phyloP scores from a whole-genome alignment of 2,888 invertebrate genomes.

The Coronaproctus castanopsis region DNA sequence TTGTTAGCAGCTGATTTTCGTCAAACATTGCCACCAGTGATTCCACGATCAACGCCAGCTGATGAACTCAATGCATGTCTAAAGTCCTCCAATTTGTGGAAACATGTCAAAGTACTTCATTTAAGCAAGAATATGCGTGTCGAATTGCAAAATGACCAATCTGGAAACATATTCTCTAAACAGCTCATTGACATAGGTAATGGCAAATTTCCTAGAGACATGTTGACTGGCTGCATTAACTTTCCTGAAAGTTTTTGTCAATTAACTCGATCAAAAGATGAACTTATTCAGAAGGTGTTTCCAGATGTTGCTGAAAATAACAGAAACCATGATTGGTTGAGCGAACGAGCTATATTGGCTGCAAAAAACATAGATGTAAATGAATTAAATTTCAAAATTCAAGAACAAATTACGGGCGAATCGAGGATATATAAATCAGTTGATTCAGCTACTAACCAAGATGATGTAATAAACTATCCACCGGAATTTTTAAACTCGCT shows the following conservation, averaged over 20 bases:
- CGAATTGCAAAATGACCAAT: background rate
- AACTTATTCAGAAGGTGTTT: background rate
- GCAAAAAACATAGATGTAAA: background rate
- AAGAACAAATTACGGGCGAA: background rate
- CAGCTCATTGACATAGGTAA: background rate
- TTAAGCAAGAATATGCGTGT: background rate
- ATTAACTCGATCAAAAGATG: background rate
- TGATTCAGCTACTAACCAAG: too few relatives aligned
- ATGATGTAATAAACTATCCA: too few relatives aligned
- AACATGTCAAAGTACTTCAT: background rate
- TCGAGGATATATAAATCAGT: background rate
- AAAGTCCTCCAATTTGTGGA: too few relatives aligned
- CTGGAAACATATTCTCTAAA: background rate
- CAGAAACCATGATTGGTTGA: background rate
- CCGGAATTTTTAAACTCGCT: too few relatives aligned
- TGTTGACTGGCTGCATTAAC: background rate
- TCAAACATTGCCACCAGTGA: conserved; percentile 17
- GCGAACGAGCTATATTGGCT: background rate
- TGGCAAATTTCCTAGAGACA: background rate
- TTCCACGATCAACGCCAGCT: background rate
- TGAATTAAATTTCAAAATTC: background rate
- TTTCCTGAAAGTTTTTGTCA: background rate
- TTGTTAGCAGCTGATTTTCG: conserved; percentile 21
- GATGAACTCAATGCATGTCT: background rate
- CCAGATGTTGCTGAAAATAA: background rate